A percentile compares a stretch with the other conserved stretches of the same genome.
phyloP scores from a whole-genome alignment of 1,140 invertebrate species.

The Drosophila lacteicornis region DNA sequence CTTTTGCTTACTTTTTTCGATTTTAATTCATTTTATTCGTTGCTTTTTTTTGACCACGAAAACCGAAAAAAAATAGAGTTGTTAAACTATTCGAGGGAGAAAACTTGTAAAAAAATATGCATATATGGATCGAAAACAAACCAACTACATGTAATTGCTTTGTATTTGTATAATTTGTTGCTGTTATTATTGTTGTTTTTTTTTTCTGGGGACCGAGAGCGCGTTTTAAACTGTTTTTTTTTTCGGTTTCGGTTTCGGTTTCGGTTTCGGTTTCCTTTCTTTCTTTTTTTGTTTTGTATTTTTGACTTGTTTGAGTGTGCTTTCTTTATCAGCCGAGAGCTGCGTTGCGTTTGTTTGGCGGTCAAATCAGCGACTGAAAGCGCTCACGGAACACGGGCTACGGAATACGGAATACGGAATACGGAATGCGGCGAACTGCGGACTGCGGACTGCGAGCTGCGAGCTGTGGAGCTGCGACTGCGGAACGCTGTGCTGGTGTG shows the following conservation, averaged over 20 bases:
- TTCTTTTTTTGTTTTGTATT: slow-evolving; percentile 17
- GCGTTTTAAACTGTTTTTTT: slow-evolving; percentile 39
- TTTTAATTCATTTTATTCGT: slow-evolving; percentile 8
- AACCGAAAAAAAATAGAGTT: slow-evolving; percentile 49
- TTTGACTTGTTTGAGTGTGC: neutral
- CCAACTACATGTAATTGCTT: slow-evolving; percentile 39
- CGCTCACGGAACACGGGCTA: slow-evolving; percentile 30
- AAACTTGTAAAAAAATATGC: slow-evolving; percentile 43
- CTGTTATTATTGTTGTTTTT: neutral
- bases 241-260: too few relatives aligned
- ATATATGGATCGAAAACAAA: slow-evolving; percentile 12
- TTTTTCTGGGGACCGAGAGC: slow-evolving; percentile 18
- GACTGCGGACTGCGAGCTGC: slow-evolving; percentile 6
- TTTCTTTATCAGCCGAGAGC: slow-evolving; percentile 27
- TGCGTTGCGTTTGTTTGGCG: slow-evolving; percentile 79
- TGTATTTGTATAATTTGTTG: slow-evolving; percentile 19
- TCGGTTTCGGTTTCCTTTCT: neutral
- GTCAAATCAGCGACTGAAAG: slow-evolving; percentile 79
- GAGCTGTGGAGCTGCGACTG: neutral
- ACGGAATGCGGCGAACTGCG: slow-evolving; percentile 15
- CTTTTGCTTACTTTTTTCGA: slow-evolving; percentile 4
- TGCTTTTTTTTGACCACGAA: slow-evolving; percentile 10
- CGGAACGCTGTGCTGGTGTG: slow-evolving; percentile 5
- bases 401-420: slow-evolving; percentile 22
- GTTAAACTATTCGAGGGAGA: slow-evolving; percentile 12